These are phyloP conservation scores for Hemichromis elongatus DNA, from an alignment of 2,113 vertebrate species.

Conservation along the genomic window DNA sequence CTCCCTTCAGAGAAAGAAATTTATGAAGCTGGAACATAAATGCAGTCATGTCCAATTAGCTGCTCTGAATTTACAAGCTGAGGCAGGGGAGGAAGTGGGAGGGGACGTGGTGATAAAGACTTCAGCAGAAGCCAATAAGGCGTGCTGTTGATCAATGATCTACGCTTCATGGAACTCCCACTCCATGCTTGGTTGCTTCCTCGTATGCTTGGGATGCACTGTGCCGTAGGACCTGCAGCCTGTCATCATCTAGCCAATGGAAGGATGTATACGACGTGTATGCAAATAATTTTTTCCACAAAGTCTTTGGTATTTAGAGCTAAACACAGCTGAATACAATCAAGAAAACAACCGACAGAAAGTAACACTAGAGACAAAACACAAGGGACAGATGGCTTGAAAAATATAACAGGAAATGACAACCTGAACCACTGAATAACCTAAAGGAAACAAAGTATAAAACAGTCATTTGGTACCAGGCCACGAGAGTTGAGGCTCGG, in stretches of 20 bases:
- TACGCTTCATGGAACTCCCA: slow-evolving; percentile 14
- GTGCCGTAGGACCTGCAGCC: not conserved
- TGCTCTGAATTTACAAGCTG: slow-evolving; percentile 59
- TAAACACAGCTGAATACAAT: not conserved
- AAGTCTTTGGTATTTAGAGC: not conserved
- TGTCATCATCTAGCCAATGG: not conserved
- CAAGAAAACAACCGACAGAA: not conserved
- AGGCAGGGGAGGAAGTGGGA: slow-evolving; percentile 46
- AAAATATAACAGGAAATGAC: not conserved
- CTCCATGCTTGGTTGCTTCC: slow-evolving; percentile 2
- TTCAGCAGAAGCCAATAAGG: slow-evolving; percentile 63
- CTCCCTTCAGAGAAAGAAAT: slow-evolving; percentile 69
- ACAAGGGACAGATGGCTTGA: not conserved
- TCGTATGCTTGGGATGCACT: not conserved
- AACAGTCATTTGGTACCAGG: too few relatives aligned
- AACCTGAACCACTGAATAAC: not conserved
- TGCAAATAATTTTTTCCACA: not conserved
- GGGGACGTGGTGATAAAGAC: slow-evolving; percentile 64
- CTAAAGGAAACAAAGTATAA: not conserved
- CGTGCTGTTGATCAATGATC: slow-evolving; percentile 64
- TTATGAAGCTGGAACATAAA: slow-evolving; percentile 74
- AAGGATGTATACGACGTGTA: not conserved
- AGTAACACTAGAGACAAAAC: not conserved
- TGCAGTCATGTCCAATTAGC: slow-evolving; percentile 76
- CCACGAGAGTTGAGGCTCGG: too few relatives aligned